Evolutionary conservation across 2,113 vertebrate species (phyloP), one percentile per base, ranked within the genome.

Genomic region (Erpornis zantholeuca): DNA sequence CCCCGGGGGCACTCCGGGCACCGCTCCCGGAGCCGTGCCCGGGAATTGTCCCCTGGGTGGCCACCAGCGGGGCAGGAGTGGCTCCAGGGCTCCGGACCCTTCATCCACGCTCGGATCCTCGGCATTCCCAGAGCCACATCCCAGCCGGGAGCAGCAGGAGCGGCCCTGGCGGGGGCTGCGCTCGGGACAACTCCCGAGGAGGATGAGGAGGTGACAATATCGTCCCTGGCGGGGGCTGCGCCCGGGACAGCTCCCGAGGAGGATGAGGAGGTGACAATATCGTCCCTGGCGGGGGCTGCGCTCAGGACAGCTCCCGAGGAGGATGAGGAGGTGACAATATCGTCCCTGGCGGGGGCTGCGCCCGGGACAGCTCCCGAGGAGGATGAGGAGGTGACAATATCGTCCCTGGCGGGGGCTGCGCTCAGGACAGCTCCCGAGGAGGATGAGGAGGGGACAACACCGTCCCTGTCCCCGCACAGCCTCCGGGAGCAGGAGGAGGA

Each of bases 371-470:
- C n/a, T n/a, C n/a, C n/a, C n/a, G n/a, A n/a, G n/a, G n/a, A n/a
- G n/a, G n/a, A n/a, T n/a, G n/a, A n/a, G n/a, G n/a, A n/a, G n/a
- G n/a, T n/a, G n/a, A n/a, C n/a, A n/a, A n/a, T n/a, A n/a, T n/a
- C n/a, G n/a, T n/a, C 38, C 38, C 38, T 38, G 38, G 38, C 38
- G 15, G 7, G 24, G 31, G 10, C 44, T 47, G 60, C 3, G 71
- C 85, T 22, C 54, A 10, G 73, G 65, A 12, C 50, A 3, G 79
- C 36, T 85, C 40, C 88, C 9, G 29, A 17, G 21, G 25, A 35
- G 17, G 4, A 6, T 3, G 35, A 42, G 66, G 42, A 64, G 76
- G 59, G 15, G 68, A 31, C 66, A 2, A 0, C 1, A 0, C 0
- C 9, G 11, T 8, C 71, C 4, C 52, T 56, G 60, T 25, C 60